Evolutionary conservation across 2,113 vertebrate species (phyloP).

Genomic region (Pterocles gutturalis): DNA sequence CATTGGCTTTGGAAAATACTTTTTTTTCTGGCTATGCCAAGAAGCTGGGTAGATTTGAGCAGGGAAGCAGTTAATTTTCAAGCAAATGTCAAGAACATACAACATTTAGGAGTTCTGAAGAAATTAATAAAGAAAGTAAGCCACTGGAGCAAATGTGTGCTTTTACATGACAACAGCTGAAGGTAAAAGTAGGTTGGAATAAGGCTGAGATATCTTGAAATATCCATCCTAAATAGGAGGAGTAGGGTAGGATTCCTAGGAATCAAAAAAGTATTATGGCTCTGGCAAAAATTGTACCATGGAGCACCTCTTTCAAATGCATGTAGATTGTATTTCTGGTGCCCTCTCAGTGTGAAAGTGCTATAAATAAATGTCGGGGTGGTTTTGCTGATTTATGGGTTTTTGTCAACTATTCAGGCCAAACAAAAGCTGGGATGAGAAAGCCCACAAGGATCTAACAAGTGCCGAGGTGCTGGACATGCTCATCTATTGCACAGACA

Average conservation of each 20-base stretch:
- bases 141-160: not conserved
- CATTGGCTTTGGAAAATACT: not conserved
- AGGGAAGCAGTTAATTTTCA: not conserved
- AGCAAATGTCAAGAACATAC: conserved; percentile 10
- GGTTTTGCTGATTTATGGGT: not conserved
- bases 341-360: not conserved
- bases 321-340: not conserved
- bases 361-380: not conserved
- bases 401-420: not conserved
- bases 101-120: not conserved
- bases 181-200: not conserved
- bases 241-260: not conserved
- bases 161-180: not conserved
- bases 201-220: not conserved
- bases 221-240: not conserved
- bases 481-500: not conserved
- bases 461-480: not conserved
- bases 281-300: not conserved
- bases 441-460: not conserved
- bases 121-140: conserved; percentile 14
- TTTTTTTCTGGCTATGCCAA: not conserved
- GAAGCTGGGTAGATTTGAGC: not conserved
- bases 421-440: not conserved
- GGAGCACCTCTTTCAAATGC: not conserved
- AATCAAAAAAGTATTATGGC: rapidly evolving